Evolutionary conservation across 2,888 invertebrate genomes (phyloP).

Genomic region (Harpalus rufipes): DNA sequence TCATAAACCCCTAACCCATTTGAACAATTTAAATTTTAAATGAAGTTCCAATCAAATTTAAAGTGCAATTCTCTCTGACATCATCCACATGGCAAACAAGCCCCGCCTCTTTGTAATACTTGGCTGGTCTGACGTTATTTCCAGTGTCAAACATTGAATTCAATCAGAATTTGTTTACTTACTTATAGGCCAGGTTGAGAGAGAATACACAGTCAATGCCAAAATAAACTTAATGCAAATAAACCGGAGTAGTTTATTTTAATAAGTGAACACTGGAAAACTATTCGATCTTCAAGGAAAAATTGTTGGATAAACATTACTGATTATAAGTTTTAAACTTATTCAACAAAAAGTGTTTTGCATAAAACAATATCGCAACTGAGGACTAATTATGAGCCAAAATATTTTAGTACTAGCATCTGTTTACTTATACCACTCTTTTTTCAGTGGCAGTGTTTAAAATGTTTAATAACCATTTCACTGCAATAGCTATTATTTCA

Average conservation of each 20-base stretch:
- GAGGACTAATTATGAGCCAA: too few relatives aligned
- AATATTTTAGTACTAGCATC: too few relatives aligned
- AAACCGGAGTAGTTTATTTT: conserved; percentile 25
- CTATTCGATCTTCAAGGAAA: neutral
- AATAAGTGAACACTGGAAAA: neutral
- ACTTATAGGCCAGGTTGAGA: neutral
- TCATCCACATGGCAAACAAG: conserved; percentile 25
- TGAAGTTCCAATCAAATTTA: conserved; percentile 1
- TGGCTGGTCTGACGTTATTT: conserved; percentile 14
- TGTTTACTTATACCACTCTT: too few relatives aligned
- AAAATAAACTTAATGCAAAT: conserved; percentile 36
- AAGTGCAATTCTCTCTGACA: conserved; percentile 13
- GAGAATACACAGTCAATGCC: conserved; percentile 7
- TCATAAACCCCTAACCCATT: too few relatives aligned
- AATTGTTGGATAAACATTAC: too few relatives aligned
- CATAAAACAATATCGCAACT: too few relatives aligned
- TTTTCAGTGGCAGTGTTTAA: too few relatives aligned
- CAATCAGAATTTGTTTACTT: conserved; percentile 46
- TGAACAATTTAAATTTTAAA: conserved; percentile 18
- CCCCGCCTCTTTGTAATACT: conserved; percentile 41
- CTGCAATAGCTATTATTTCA: too few relatives aligned
- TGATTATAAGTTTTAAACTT: too few relatives aligned
- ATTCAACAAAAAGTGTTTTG: too few relatives aligned
- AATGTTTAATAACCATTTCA: too few relatives aligned
- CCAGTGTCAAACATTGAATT: conserved; percentile 34